These are phyloP conservation scores for Plebejus argus DNA, from an alignment of 2,888 invertebrate species.

Conservation along the genomic window DNA sequence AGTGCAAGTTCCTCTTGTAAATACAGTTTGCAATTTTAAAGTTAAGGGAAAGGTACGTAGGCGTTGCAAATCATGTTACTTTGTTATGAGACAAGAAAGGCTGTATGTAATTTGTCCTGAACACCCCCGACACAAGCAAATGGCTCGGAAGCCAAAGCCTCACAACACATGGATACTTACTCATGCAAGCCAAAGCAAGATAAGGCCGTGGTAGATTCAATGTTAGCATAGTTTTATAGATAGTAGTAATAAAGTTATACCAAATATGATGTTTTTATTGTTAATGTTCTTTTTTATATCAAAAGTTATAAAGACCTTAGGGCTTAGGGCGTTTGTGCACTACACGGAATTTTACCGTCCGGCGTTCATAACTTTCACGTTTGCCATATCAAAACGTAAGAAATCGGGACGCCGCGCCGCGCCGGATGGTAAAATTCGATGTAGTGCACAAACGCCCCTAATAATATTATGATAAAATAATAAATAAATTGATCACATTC, in stretches of 20 bases:
- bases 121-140: constrained; percentile 91
- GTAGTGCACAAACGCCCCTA: no score
- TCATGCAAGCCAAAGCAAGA: constrained; percentile 84
- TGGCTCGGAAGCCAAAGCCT: constrained; percentile 84
- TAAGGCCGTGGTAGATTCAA: constrained; percentile 56
- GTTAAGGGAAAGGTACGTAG: constrained; percentile 84
- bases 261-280: constrained; percentile 1
- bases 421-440: no score
- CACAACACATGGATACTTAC: constrained; percentile 88
- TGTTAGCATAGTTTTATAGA: neutral
- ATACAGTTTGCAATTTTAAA: constrained; percentile 79
- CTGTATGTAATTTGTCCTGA: constrained; percentile 88
- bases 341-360: no score
- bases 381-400: no score
- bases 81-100: constrained; percentile 84
- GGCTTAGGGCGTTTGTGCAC: no score
- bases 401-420: no score
- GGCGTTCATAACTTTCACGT: no score
- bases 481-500: no score
- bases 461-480: no score
- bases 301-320: no score
- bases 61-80: constrained; percentile 90
- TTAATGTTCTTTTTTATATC: no score
- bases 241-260: constrained; percentile 27
- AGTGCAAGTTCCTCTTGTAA: constrained; percentile 54